Percentiles rank a stretch among this genome's conserved stretches.
phyloP scores from a whole-genome alignment of 2,888 invertebrate species.

The Alviniconcha strummeri region DNA sequence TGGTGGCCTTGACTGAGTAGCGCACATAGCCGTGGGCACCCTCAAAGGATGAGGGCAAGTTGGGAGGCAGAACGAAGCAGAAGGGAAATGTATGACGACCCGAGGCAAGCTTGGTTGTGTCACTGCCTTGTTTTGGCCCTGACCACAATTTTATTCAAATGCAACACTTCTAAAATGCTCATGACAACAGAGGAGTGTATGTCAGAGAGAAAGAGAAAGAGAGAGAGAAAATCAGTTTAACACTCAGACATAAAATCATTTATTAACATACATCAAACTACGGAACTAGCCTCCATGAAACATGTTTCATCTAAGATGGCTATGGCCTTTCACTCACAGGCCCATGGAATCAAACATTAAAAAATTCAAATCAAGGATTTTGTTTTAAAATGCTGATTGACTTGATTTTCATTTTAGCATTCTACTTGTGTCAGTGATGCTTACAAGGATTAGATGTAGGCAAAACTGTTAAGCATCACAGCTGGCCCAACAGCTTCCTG shows the following conservation, averaged over 20 bases:
- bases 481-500: not conserved
- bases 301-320: not conserved
- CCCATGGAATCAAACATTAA: no score
- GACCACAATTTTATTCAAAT: not conserved
- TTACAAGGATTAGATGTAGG: no score
- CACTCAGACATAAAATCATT: no score
- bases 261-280: no score
- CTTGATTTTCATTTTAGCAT: not conserved
- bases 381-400: not conserved
- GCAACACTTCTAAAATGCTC: no score
- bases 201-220: no score
- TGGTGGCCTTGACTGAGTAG: conserved; percentile 85
- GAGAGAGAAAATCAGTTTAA: no score
- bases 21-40: conserved; percentile 80
- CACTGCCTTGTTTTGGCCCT: conserved; percentile 28
- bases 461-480: no score
- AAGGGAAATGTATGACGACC: conserved; percentile 87
- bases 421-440: not conserved
- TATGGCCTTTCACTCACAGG: no score
- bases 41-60: conserved; percentile 64
- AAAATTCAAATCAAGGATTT: no score
- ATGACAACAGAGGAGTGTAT: no score
- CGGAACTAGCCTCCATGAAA: not conserved
- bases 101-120: conserved; percentile 76
- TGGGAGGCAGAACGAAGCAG: conserved; percentile 81